These are phyloP conservation scores for Dione juno DNA, from an alignment of 2,888 invertebrate species.

Conservation along the genomic window DNA sequence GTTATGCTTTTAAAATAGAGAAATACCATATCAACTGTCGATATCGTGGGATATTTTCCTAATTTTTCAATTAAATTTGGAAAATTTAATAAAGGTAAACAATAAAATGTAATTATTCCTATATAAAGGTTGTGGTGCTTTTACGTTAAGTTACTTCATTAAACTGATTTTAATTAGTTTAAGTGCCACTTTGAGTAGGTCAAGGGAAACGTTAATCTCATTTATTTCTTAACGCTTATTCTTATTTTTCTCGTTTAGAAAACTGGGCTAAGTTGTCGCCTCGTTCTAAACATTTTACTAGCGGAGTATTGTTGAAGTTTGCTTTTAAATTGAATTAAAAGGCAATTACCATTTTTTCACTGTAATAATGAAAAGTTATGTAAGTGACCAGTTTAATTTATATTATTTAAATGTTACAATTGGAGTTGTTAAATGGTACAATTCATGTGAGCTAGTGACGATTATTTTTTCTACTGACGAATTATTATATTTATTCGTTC, in stretches of 20 bases:
- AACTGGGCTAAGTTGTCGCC: constrained; percentile 7
- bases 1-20: too few relatives aligned
- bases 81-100: too few relatives aligned
- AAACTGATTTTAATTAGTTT: constrained; percentile 20
- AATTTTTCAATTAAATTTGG: too few relatives aligned
- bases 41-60: too few relatives aligned
- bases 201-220: constrained; percentile 21
- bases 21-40: too few relatives aligned
- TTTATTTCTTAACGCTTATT: constrained; percentile 10
- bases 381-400: too few relatives aligned
- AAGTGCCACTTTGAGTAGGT: constrained; percentile 17
- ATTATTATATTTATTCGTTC: too few relatives aligned
- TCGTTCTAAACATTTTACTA: background rate
- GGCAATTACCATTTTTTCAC: background rate
- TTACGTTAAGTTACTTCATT: constrained; percentile 4
- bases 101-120: background rate
- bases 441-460: background rate
- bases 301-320: background rate
- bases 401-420: background rate
- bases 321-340: background rate
- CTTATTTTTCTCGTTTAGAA: constrained; percentile 6
- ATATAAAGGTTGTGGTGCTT: background rate
- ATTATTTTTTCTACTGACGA: background rate
- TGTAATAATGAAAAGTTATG: background rate
- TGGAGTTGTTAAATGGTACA: background rate